A percentile compares a stretch with the other conserved stretches of the same genome.
These are phyloP conservation scores for Danionella dracula DNA, from an alignment of 2,797 vertebrate genomes.

Conservation along the genomic window DNA sequence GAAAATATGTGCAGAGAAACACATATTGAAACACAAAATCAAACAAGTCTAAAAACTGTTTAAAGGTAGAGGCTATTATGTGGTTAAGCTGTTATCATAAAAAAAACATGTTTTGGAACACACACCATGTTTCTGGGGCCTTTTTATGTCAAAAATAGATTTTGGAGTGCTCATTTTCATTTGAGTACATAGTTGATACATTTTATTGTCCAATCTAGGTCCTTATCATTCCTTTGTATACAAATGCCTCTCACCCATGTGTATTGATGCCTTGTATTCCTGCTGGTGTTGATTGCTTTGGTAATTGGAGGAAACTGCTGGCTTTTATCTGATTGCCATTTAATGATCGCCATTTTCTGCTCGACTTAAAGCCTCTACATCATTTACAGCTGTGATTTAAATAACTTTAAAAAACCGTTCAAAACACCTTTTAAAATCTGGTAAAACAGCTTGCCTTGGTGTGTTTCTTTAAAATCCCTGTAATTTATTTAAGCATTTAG, in stretches of 20 bases:
- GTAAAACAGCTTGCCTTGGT: background rate
- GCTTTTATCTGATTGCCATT: slow-evolving; percentile 32
- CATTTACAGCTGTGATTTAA: slow-evolving; percentile 22
- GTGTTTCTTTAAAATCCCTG: slow-evolving; percentile 6
- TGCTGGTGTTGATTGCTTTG: slow-evolving; percentile 7
- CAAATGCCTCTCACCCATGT: slow-evolving; percentile 8
- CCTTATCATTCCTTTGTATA: slow-evolving; percentile 10
- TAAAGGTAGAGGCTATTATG: no score
- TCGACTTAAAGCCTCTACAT: background rate
- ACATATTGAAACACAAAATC: no score
- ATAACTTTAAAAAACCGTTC: background rate
- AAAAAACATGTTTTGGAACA: no score
- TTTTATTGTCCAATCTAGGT: background rate
- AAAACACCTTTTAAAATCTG: slow-evolving; percentile 4
- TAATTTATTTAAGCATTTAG: background rate
- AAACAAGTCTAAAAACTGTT: no score
- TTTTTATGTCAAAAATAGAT: no score
- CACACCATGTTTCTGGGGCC: no score
- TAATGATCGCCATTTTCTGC: slow-evolving; percentile 22
- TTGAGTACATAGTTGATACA: no score
- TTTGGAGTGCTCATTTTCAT: no score
- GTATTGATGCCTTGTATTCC: slow-evolving; percentile 10
- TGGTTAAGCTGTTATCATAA: no score
- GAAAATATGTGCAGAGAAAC: no score
- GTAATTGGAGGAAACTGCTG: slow-evolving; percentile 34